Evolutionary conservation across 1,140 invertebrate genomes (phyloP).

Genomic region (Helicoverpa armigera): DNA sequence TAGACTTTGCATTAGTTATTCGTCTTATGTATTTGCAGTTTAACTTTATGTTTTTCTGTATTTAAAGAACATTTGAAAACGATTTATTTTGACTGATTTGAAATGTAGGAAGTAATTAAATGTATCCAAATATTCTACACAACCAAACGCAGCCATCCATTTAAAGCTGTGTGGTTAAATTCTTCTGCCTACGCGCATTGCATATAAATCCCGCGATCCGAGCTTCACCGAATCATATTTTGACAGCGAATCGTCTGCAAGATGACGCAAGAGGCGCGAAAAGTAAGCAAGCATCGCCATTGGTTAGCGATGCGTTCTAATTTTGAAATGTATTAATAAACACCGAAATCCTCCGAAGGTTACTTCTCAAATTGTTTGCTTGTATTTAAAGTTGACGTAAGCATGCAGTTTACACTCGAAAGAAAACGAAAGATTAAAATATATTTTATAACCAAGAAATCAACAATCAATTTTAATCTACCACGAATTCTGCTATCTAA

Average conservation of each 20-base stretch:
- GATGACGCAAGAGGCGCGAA: conserved; percentile 30
- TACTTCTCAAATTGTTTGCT: background rate
- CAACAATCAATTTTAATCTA: too few relatives aligned
- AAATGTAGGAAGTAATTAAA: too few relatives aligned
- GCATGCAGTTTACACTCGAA: too few relatives aligned
- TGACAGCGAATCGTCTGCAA: conserved; percentile 25
- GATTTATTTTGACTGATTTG: too few relatives aligned
- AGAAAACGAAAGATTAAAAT: too few relatives aligned
- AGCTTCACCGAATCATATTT: conserved; percentile 16
- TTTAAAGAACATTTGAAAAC: background rate
- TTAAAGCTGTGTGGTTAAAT: background rate
- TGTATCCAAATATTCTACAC: background rate
- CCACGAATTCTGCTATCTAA: too few relatives aligned
- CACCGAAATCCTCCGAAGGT: conserved; percentile 4
- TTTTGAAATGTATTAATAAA: conserved; percentile 34
- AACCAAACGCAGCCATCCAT: background rate
- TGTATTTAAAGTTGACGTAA: background rate
- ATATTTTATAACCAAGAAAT: too few relatives aligned
- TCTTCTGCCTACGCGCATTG: conserved; percentile 23
- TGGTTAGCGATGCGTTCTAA: conserved; percentile 35
- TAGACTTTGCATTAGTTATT: background rate
- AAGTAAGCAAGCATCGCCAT: conserved; percentile 21
- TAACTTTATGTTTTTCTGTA: background rate
- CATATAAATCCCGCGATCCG: conserved; percentile 4
- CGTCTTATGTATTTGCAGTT: background rate